These are phyloP conservation scores for Leptobrachium leishanense DNA, from an alignment of 2,113 vertebrate species.

Conservation along the genomic window DNA sequence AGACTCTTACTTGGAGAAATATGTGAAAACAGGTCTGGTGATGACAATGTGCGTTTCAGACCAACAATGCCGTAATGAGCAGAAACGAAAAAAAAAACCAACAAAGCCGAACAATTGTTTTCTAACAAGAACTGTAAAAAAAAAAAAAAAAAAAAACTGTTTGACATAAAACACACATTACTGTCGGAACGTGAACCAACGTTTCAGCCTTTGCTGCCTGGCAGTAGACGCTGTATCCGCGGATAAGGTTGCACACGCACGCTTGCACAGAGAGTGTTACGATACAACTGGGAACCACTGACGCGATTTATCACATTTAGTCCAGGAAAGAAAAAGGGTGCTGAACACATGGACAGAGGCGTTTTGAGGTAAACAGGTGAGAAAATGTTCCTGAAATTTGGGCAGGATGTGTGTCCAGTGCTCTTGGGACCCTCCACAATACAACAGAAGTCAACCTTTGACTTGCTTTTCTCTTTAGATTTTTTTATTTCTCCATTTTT, in stretches of 20 bases:
- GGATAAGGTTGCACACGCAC: slow-evolving; percentile 56
- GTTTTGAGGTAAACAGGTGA: slow-evolving; percentile 76
- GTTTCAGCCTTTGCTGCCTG: slow-evolving; percentile 68
- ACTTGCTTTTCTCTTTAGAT: background rate
- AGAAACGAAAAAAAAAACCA: slow-evolving; percentile 61
- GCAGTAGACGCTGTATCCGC: slow-evolving; percentile 57
- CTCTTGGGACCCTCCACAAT: slow-evolving; percentile 64
- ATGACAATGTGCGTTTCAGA: slow-evolving; percentile 82
- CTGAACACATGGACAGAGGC: slow-evolving; percentile 58
- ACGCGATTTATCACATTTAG: slow-evolving; percentile 63
- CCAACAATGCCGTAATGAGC: slow-evolving; percentile 70
- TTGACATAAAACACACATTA: slow-evolving; percentile 64
- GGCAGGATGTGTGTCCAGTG: slow-evolving; percentile 66
- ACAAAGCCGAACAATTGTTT: slow-evolving; percentile 62
- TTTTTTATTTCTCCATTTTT: background rate
- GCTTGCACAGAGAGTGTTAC: slow-evolving; percentile 50
- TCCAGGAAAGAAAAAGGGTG: slow-evolving; percentile 65
- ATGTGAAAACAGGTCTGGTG: slow-evolving; percentile 73
- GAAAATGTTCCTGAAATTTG: slow-evolving; percentile 73
- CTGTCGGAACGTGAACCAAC: slow-evolving; percentile 62
- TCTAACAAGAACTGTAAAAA: slow-evolving; percentile 49
- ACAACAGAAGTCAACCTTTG: slow-evolving; percentile 26
- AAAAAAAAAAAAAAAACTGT: slow-evolving; percentile 57
- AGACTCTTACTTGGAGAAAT: slow-evolving; percentile 67
- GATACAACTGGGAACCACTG: slow-evolving; percentile 60